A percentile compares a stretch with the other conserved stretches of the same genome.
These are phyloP conservation scores for Mycteria americana DNA, from an alignment of 2,797 vertebrate species.

Conservation along the genomic window DNA sequence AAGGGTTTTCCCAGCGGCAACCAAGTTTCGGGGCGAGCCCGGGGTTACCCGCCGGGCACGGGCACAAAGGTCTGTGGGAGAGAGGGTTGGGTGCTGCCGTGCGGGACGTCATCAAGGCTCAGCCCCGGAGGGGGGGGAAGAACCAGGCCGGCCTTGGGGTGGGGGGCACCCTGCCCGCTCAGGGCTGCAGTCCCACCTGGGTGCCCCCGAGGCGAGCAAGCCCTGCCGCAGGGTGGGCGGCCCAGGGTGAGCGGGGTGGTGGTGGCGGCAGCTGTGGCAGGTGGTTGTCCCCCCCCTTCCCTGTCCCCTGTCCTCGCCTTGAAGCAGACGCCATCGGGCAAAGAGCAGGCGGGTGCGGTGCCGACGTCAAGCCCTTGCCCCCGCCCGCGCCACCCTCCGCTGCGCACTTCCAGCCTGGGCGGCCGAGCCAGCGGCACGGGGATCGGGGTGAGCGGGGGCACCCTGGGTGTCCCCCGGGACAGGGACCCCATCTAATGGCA, in stretches of 20 bases:
- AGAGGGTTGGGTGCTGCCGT: not conserved
- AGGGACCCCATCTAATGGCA: not conserved
- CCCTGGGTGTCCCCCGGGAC: not conserved
- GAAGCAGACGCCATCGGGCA: not conserved
- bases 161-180: not conserved
- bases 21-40: rapidly evolving
- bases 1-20: rapidly evolving
- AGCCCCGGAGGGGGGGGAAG: not conserved
- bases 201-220: rapidly evolving
- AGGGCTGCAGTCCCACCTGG: not conserved
- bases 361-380: not conserved
- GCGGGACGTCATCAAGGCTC: not conserved
- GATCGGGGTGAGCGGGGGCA: not conserved
- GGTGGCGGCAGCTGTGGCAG: not conserved
- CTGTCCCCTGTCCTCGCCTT: not conserved
- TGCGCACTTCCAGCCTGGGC: not conserved
- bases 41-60: not conserved
- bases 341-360: constrained; percentile 36
- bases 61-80: not conserved
- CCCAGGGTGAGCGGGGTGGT: rapidly evolving
- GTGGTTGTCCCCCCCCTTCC: too few species aligned
- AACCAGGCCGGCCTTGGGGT: too few species aligned
- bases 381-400: not conserved
- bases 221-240: not conserved
- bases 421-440: rapidly evolving